These are phyloP conservation scores for Diphyllodes magnificus DNA, from an alignment of 2,113 vertebrate species.

Conservation along the genomic window DNA sequence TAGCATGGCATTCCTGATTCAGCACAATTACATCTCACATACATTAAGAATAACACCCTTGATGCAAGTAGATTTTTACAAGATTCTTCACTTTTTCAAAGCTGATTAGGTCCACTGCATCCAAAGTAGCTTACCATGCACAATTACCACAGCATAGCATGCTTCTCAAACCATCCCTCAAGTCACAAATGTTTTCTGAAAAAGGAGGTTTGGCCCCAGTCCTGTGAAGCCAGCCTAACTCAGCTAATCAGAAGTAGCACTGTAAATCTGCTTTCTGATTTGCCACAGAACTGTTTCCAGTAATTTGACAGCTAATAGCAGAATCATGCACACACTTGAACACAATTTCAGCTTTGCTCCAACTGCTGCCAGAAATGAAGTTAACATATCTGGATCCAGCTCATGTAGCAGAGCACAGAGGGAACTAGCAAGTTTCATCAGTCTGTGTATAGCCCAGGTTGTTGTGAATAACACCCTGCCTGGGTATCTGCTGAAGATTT, in stretches of 20 bases:
- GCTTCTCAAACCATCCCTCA: neutral
- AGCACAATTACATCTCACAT: neutral
- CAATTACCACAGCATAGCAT: neutral
- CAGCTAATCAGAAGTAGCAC: neutral
- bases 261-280: neutral
- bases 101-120: neutral
- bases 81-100: neutral
- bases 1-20: neutral
- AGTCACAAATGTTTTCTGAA: neutral
- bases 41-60: neutral
- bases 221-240: neutral
- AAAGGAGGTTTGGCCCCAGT: neutral
- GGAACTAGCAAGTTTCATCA: neutral
- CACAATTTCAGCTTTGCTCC: neutral
- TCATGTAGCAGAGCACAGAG: neutral
- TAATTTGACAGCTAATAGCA: neutral
- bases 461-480: neutral
- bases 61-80: neutral
- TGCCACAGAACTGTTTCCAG: neutral
- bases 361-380: neutral
- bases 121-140: neutral
- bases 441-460: neutral
- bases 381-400: neutral
- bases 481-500: neutral
- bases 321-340: neutral